These are phyloP conservation scores for Heliconius eleuchia DNA, from an alignment of 1,140 invertebrate species.

Conservation along the genomic window DNA sequence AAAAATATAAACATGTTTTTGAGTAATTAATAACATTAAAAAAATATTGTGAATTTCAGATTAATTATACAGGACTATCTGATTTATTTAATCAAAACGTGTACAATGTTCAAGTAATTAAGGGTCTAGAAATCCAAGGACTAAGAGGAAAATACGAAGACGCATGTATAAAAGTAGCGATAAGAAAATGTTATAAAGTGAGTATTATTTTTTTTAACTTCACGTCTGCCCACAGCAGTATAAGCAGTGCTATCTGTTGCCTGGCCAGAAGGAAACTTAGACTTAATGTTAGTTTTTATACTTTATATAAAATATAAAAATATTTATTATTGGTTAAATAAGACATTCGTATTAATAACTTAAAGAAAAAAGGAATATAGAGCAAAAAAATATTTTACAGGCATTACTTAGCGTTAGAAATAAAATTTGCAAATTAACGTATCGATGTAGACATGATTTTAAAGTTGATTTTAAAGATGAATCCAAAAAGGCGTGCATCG, in stretches of 20 bases:
- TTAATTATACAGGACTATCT: not conserved
- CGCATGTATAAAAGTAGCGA: slow-evolving; percentile 38
- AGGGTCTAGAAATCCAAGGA: slow-evolving; percentile 13
- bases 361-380: too few species aligned
- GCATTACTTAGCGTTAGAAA: slow-evolving; percentile 34
- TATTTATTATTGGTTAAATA: too few species aligned
- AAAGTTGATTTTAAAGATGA: slow-evolving; percentile 36
- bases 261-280: not conserved
- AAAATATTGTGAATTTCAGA: not conserved
- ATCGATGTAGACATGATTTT: slow-evolving; percentile 38
- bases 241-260: too few species aligned
- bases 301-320: too few species aligned
- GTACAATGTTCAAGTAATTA: not conserved
- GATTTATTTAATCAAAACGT: not conserved
- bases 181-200: slow-evolving; percentile 42
- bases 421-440: slow-evolving; percentile 29
- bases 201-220: not conserved
- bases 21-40: not conserved
- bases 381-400: slow-evolving; percentile 21
- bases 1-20: not conserved
- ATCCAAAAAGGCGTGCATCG: slow-evolving; percentile 39
- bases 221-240: too few species aligned
- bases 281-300: not conserved
- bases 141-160: slow-evolving; percentile 33
- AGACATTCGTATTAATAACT: too few species aligned